Evolutionary conservation across 2,113 vertebrate genomes (phyloP).

Genomic region (Donacobius atricapilla): DNA sequence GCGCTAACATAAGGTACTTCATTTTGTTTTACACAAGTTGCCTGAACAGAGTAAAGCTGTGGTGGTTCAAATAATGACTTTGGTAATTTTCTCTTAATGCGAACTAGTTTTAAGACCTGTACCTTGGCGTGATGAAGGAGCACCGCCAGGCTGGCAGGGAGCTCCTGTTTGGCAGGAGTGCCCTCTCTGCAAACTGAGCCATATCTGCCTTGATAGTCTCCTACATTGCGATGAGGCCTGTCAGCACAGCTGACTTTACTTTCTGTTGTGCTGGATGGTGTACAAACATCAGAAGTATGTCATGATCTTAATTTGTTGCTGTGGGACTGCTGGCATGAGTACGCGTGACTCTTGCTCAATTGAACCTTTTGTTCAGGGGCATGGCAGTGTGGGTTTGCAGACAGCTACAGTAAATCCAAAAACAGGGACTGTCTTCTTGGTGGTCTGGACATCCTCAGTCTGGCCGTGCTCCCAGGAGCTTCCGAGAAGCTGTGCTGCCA

Average conservation of each 20-base stretch:
- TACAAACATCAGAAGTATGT: constrained; percentile 56
- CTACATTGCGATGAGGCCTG: neutral
- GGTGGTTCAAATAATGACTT: neutral
- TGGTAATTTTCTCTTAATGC: neutral
- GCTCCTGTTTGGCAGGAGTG: neutral
- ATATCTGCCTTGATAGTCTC: neutral
- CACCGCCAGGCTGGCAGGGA: neutral
- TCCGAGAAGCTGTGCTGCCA: constrained; percentile 34
- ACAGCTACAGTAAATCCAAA: constrained; percentile 39
- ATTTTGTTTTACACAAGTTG: neutral
- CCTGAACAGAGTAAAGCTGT: neutral
- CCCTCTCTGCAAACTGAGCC: neutral
- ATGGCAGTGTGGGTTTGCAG: constrained; percentile 31
- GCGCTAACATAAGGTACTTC: neutral
- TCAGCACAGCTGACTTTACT: neutral
- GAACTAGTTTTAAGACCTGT: neutral
- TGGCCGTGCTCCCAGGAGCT: constrained; percentile 38
- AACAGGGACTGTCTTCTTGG: neutral
- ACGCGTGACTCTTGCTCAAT: constrained; percentile 53
- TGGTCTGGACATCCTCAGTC: constrained; percentile 26
- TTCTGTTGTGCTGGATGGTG: constrained; percentile 1
- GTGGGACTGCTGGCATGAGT: constrained; percentile 53
- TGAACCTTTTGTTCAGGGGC: constrained; percentile 61
- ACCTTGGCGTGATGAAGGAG: neutral
- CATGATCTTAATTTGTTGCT: constrained; percentile 54